A percentile compares a stretch with the other conserved stretches of the same genome.
Evolutionary conservation across 2,113 vertebrate species (phyloP).

Genomic region (Echinops telfairi): DNA sequence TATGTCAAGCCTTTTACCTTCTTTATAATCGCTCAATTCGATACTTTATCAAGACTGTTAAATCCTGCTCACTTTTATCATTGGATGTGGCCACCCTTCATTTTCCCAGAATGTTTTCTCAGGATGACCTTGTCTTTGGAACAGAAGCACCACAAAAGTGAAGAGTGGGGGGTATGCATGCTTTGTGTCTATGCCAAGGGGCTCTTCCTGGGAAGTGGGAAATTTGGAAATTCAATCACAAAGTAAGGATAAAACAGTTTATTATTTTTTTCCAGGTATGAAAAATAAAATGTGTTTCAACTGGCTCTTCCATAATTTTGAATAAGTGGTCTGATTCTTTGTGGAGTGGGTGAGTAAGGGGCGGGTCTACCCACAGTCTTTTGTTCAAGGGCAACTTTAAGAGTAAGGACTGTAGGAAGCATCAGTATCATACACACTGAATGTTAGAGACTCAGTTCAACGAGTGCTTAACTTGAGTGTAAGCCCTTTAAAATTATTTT

Average conservation of each 20-base stretch:
- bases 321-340: background rate
- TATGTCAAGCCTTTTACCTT: background rate
- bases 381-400: background rate
- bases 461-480: background rate
- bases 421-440: background rate
- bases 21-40: background rate
- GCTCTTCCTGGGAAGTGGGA: background rate
- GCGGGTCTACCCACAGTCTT: background rate
- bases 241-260: background rate
- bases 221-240: constrained; percentile 29
- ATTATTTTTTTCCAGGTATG: too few species aligned
- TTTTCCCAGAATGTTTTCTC: too few species aligned
- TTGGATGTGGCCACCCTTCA: too few species aligned
- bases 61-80: background rate
- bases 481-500: constrained; percentile 4
- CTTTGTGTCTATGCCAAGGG: constrained; percentile 19
- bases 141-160: too few species aligned
- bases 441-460: constrained; percentile 3
- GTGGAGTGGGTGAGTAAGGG: too few species aligned
- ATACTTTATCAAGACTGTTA: background rate
- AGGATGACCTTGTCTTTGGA: too few species aligned
- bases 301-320: background rate
- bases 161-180: too few species aligned
- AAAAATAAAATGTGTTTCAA: background rate
- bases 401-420: too few species aligned